Evolutionary conservation across 53 echinoderm and acorn worm species (phyloP), one percentile per base, ranked within the genome.

Genomic region (Henricia sp.): DNA sequence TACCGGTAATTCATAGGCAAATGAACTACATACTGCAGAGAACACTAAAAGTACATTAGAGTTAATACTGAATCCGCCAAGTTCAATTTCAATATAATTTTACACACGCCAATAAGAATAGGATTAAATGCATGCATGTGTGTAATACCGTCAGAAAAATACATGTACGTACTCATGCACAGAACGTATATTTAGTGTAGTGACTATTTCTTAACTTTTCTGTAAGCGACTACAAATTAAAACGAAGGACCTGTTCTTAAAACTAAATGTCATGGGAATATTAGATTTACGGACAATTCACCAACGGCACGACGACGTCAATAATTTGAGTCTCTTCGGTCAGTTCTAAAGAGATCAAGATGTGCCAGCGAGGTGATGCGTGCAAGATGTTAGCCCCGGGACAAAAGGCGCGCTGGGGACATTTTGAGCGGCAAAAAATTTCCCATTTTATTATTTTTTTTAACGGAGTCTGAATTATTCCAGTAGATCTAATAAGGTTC

Each of bases 401-500:
- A 60, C 62, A 60, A 60, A n/a, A 60, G 32, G 33, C 62, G 9
- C 10, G n/a, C n/a, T 19, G 17, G 27, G 33, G 27, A 60, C 33
- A 10, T 23, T 60, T 0, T 9, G 3, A 8, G 8, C 12, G 56
- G 29, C 33, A n/a, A n/a, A n/a, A n/a, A n/a, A 13, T 60, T 28
- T 12, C 20, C 56, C 20, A 1, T 23, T 60, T 11, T 10, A 32
- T 14, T 6, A 60, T 14, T 12, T 32, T 60, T 33, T 12, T 32
- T 36, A 73, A 73, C 52, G 32, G 73, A 42, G 37, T 36, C 54
- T 59, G 59, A 76, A 76, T 76, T 57, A 36, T 76, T 56, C 38
- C 76, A 56, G 37, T 37, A 36, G 58, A 76, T 76, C 46, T 76
- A 76, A 76, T 76, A 76, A 76, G 76, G 56, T 29, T 76, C 76